Percentiles rank a stretch among this genome's conserved stretches.
Conservation (phyloP, 2,797 vertebrate genomes). For the Toxotes lorentzi region DNA sequence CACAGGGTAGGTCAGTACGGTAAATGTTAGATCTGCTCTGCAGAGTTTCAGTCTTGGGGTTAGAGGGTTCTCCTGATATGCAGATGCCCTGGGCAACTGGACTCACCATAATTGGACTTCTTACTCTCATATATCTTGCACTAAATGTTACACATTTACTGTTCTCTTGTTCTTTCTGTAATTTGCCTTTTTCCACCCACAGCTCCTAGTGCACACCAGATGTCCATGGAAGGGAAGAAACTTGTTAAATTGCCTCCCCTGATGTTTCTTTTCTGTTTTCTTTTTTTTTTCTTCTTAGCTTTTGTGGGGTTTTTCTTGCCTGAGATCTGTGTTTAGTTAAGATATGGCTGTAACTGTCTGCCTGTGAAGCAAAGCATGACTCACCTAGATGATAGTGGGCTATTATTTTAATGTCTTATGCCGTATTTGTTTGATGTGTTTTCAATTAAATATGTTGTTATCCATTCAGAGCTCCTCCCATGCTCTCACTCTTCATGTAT, state of each 20-base stretch:
- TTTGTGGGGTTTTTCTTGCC: background rate
- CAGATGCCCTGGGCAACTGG: background rate
- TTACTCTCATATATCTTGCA: background rate
- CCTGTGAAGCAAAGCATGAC: background rate
- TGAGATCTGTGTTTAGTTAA: background rate
- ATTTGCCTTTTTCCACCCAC: background rate
- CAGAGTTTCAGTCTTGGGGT: background rate
- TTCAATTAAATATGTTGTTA: background rate
- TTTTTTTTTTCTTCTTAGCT: background rate
- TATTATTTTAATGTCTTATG: background rate
- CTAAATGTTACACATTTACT: background rate
- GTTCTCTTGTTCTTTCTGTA: background rate
- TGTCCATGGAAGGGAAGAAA: too few species aligned
- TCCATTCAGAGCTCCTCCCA: background rate
- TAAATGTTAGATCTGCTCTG: background rate
- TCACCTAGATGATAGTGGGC: background rate
- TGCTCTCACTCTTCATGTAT: background rate
- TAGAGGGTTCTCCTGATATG: background rate
- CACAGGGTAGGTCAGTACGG: background rate
- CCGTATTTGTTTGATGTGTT: background rate
- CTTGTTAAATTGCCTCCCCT: background rate
- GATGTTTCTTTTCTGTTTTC: background rate
- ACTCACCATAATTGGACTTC: background rate
- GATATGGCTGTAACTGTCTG: too few species aligned
- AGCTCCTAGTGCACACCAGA: background rate